Evolutionary conservation across 1,140 invertebrate genomes (phyloP).

Genomic region (Drosophila nannoptera): DNA sequence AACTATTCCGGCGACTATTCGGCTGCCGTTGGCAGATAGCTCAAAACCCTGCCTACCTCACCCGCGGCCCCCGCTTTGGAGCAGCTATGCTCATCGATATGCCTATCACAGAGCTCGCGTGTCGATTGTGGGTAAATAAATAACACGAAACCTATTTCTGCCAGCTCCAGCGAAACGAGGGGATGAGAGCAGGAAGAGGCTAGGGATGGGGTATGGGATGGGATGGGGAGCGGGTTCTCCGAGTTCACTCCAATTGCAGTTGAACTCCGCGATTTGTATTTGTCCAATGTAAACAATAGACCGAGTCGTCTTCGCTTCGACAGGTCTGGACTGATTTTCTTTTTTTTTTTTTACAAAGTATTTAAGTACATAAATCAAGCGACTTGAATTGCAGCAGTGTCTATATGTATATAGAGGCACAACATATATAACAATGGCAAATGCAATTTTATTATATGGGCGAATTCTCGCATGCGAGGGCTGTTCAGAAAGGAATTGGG

Average conservation of each 20-base stretch:
- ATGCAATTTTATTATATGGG: constrained; percentile 16
- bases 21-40: constrained; percentile 5
- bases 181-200: not conserved
- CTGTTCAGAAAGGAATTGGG: not conserved
- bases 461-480: not conserved
- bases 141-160: constrained; percentile 76
- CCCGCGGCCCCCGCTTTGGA: constrained; percentile 6
- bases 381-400: constrained; percentile 38
- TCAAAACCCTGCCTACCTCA: constrained; percentile 1
- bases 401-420: not conserved
- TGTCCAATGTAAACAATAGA: constrained; percentile 53
- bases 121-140: constrained; percentile 77
- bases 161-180: constrained; percentile 23
- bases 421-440: constrained; percentile 9
- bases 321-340: constrained; percentile 29
- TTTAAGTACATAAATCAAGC: constrained; percentile 61
- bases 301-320: constrained; percentile 18
- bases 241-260: constrained; percentile 53
- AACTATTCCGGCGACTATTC: constrained; percentile 3
- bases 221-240: not conserved
- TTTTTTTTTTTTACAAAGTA: constrained; percentile 44
- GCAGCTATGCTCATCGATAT: constrained; percentile 60
- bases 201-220: not conserved
- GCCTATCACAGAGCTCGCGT: constrained; percentile 70
- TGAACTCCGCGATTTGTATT: constrained; percentile 67